Base-by-base conservation (phyloP, 2,797 vertebrate species). In the Enteromius thamalakanensis region DNA sequence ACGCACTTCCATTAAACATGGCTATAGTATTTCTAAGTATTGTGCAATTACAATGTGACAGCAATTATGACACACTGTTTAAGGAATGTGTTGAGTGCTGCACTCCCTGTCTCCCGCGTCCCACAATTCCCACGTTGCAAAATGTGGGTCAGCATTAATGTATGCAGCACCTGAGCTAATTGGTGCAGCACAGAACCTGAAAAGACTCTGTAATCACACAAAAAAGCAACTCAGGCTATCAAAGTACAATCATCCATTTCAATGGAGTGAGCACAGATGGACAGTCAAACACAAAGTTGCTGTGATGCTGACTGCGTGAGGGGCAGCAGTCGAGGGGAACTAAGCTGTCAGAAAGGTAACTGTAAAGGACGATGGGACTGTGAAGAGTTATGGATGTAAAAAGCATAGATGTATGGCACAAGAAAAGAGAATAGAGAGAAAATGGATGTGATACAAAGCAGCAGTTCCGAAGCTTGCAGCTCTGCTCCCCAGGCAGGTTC, bases 401-500 rank as follows among this genome's bases (percentile, higher is more conserved):
- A 62, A 45, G 45, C 65, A 11, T 34, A 53, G 51, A 53, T 65
- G 71, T 49, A 82, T 69, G 49, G 45, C 47, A 80, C 9, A 58
- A 69, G 26, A 34, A 32, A 74, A 51, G 78, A 80, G 70, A 62
- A 75, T 10, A 69, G 64, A 76, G n/a, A 76, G 78, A 5, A 45
- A 71, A n/a, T 55, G 8, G 23, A 60, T 40, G 51, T 47, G 70
- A 82, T 60, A 81, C 74, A 82, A 77, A 85, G 58, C 49, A 72
- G 87, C 86, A 76, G 81, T 62, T 37, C 60, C 67, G 86, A 86
- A 89, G 84, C 32, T 78, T 23, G 86, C 81, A 87, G 88, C 88
- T 89, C 81, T 88, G 90, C 87, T 90, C 90, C 86, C 84, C 34
- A 90, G 91, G 91, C 90, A 89, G 89, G 84, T 84, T 86, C 83